Conservation (phyloP, 2,888 invertebrate genomes). For the Chymomyza procnemis region DNA sequence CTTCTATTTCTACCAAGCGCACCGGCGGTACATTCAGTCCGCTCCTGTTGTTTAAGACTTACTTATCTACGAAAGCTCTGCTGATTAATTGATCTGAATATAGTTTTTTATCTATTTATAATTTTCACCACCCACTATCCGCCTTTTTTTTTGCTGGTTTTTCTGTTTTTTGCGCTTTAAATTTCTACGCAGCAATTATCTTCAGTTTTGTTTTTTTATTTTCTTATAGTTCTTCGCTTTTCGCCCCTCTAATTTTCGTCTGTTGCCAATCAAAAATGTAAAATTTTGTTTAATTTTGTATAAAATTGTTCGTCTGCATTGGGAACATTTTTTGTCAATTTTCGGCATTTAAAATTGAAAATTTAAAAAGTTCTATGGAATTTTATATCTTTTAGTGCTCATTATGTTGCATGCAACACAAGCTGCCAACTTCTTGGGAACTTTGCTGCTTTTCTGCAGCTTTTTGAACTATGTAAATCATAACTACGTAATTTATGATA, state of each 20-base stretch:
- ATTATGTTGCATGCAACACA: not conserved
- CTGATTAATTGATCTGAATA: constrained; percentile 23
- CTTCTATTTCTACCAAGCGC: too few species aligned
- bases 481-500: constrained; percentile 7
- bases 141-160: not conserved
- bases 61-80: constrained; percentile 27
- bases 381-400: not conserved
- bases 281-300: not conserved
- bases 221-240: not conserved
- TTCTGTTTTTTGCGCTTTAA: not conserved
- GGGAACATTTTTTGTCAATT: not conserved
- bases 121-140: not conserved
- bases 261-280: constrained; percentile 5
- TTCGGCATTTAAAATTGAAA: not conserved
- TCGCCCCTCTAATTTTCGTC: not conserved
- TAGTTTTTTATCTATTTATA: not conserved
- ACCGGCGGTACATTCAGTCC: too few species aligned
- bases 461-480: constrained; percentile 5
- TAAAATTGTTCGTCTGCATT: not conserved
- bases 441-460: not conserved
- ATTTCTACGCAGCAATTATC: not conserved
- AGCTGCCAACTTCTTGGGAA: not conserved
- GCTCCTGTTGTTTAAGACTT: constrained; percentile 2
- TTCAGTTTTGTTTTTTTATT: too few species aligned
- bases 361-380: not conserved